Evolutionary conservation across 2,797 vertebrate genomes (phyloP), one percentile per base, ranked within the genome.

Genomic region (Oryzias dopingdopingensis): DNA sequence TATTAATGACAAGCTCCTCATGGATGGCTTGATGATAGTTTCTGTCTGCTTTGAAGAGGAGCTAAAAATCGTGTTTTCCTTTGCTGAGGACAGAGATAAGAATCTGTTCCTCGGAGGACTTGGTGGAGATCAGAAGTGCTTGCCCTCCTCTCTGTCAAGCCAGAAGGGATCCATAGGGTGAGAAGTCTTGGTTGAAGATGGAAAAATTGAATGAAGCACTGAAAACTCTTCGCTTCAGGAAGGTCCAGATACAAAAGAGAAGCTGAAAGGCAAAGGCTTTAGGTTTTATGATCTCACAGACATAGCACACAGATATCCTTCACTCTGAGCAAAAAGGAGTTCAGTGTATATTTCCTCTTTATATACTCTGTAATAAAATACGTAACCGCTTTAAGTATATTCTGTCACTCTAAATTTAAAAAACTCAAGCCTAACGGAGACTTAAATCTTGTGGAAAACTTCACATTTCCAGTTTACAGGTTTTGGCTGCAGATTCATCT

Each of bases 1-100:
- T 87, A 85, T 79, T 88, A 84, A 93, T 92, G 83, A 90, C 89
- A 90, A 77, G 60, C 80, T 82, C 77, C 64, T 20, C 86, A 75
- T 77, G 76, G 77, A 74, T 49, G 58, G 65, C 70, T 82, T 83
- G 89, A 84, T 65, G 86, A 90, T 90, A 87, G 89, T 84, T 77
- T 74, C 70, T 42, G 56, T 56, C 41, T 72, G 61, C 86, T 92
- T 91, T 91, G 89, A 91, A 91, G 85, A 86, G 67, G 56, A 68
- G 78, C 72, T 64, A 70, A 85, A 82, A 80, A 60, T 77, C 80
- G 84, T 80, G 73, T 86, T 87, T 89, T 84, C 77, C 70, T 72
- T 70, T 74, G 74, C 76, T 79, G 80, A 79, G 75, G 79, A 83
- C 60, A 74, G 70, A 88, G 86, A 89, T 88, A 81, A 89, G 87